Conservation (phyloP, 2,797 vertebrate genomes). For the Mycteria americana region DNA sequence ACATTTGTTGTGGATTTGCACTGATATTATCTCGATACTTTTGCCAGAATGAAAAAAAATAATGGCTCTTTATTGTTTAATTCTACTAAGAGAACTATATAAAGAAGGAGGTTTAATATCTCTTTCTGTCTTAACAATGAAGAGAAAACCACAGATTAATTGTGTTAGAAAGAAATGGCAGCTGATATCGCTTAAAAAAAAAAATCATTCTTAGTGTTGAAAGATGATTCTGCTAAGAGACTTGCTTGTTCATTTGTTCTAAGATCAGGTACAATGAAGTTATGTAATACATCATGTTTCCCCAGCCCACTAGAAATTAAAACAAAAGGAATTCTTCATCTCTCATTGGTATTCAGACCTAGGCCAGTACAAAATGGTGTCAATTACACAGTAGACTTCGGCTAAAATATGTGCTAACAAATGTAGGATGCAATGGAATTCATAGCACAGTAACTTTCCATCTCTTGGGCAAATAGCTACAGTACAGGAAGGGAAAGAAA, state of each 20-base stretch:
- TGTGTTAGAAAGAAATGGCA: background rate
- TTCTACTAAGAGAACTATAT: background rate
- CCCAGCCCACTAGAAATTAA: background rate
- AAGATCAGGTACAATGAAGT: background rate
- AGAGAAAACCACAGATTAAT: conserved; percentile 3
- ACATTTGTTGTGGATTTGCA: background rate
- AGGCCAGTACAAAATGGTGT: background rate
- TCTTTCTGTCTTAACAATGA: background rate
- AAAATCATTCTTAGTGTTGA: background rate
- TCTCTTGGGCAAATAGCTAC: background rate
- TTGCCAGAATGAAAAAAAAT: background rate
- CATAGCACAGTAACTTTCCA: background rate
- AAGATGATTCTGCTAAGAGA: conserved; percentile 23
- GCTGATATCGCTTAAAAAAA: background rate
- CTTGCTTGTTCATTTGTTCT: conserved; percentile 12
- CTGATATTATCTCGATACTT: background rate
- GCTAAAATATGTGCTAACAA: conserved; percentile 4
- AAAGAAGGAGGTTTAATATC: background rate
- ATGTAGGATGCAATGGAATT: background rate
- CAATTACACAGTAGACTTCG: background rate
- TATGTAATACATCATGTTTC: background rate
- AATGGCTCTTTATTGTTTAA: background rate
- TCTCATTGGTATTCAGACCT: background rate
- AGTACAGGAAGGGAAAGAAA: background rate
- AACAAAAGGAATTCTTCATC: background rate